Evolutionary conservation across 2,888 invertebrate genomes (phyloP), one percentile per base, ranked within the genome.

Genomic region (Tetragonula carbonaria): DNA sequence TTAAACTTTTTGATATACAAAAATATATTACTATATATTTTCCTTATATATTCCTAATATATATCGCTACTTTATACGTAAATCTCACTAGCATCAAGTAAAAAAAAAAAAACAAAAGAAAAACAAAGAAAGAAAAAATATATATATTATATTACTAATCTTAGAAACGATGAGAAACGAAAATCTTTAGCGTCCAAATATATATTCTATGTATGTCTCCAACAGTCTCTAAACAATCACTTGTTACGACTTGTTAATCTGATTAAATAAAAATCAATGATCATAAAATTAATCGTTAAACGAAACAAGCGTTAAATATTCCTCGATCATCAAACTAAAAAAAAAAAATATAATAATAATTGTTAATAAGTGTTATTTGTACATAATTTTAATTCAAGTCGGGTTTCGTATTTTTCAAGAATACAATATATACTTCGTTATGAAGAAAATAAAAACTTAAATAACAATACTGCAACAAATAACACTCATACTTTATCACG

Each of bases 381-480:
- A 89, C 89, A 87, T 86, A 74, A 70, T 53, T 82, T 73, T 85
- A 78, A 88, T 86, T 80, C 81, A 82, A 79, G 66, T 84, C 70
- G 63, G 80, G 74, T 85, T 75, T 53, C 50, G 62, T 78, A 78
- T 81, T 79, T 65, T 65, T n/a, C 80, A 70, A 72, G 73, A 73
- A 78, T 59, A 82, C 70, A 50, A 67, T 55, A 55, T 62, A 63
- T 79, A 75, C 77, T 68, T 77, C 74, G 84, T 80, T 78, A 74
- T 81, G 84, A 87, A 79, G 65, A 81, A 85, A 84, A 86, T 87
- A 85, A 81, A 82, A 87, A 86, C 74, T 82, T 85, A 81, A 89
- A 78, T 78, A 33, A 80, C 67, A 88, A 88, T 88, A 88, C 83
- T 87, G 86, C 77, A 90, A 90, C 88, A 87, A 89, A 83, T 87